A percentile compares a stretch with the other conserved stretches of the same genome.
These are phyloP conservation scores for Taeniopygia guttata DNA, from an alignment of 2,797 vertebrate genomes.

Conservation along the genomic window DNA sequence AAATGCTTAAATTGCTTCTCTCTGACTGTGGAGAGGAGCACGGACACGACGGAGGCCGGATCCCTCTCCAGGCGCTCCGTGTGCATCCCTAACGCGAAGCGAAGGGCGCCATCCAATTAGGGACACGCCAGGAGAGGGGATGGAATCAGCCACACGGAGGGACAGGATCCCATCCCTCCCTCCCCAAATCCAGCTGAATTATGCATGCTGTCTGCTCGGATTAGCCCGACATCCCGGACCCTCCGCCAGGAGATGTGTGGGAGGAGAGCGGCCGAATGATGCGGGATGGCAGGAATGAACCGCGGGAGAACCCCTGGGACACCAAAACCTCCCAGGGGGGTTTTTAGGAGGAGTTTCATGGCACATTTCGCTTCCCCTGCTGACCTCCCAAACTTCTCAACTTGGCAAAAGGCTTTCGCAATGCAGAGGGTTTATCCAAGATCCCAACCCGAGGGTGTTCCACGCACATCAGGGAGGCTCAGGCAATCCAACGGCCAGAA, in stretches of 20 bases:
- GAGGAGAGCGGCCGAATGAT: background rate
- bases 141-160: background rate
- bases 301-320: background rate
- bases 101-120: background rate
- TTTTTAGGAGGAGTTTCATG: background rate
- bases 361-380: background rate
- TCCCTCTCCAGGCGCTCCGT: background rate
- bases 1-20: background rate
- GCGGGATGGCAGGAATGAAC: background rate
- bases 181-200: background rate
- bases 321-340: background rate
- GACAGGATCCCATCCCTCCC: background rate
- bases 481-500: accelerated
- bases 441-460: accelerated
- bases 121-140: background rate
- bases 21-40: accelerated
- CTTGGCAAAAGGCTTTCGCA: background rate
- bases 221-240: background rate
- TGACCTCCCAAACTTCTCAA: background rate
- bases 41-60: accelerated
- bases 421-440: background rate
- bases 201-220: background rate
- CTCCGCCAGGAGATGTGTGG: background rate
- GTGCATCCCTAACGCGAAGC: background rate
- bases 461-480: accelerated